Conservation (phyloP, 2,797 vertebrate genomes). For the Tenualosa thibaudeaui region DNA sequence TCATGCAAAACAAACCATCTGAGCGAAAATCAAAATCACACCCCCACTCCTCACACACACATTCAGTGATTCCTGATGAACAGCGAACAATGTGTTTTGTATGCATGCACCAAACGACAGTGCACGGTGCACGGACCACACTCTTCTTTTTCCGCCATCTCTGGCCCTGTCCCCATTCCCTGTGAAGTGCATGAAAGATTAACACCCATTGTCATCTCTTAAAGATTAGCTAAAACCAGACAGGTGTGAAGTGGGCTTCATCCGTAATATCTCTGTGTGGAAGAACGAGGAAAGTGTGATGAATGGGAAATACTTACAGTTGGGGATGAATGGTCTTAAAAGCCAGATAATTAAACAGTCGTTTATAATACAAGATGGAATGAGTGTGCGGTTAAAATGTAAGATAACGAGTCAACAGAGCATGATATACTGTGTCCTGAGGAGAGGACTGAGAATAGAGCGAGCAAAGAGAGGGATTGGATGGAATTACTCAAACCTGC, state of each 20-base stretch:
- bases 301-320: not conserved
- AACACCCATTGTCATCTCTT: not conserved
- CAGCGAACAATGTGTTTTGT: no score
- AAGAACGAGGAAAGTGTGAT: not conserved
- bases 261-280: not conserved
- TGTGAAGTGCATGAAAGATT: not conserved
- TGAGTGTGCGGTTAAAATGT: not conserved
- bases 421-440: not conserved
- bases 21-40: no score
- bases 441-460: not conserved
- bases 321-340: not conserved
- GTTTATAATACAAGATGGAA: not conserved
- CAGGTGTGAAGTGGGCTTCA: not conserved
- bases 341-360: slow-evolving; percentile 6
- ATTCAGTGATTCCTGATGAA: no score
- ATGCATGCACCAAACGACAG: no score
- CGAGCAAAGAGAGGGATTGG: not conserved
- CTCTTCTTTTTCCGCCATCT: not conserved
- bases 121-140: not conserved
- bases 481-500: not conserved
- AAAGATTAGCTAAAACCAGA: not conserved
- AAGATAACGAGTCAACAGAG: not conserved
- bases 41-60: no score
- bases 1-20: not conserved
- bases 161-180: not conserved